Evolutionary conservation across 2,797 vertebrate genomes (phyloP).

Genomic region (Melopsittacus undulatus): DNA sequence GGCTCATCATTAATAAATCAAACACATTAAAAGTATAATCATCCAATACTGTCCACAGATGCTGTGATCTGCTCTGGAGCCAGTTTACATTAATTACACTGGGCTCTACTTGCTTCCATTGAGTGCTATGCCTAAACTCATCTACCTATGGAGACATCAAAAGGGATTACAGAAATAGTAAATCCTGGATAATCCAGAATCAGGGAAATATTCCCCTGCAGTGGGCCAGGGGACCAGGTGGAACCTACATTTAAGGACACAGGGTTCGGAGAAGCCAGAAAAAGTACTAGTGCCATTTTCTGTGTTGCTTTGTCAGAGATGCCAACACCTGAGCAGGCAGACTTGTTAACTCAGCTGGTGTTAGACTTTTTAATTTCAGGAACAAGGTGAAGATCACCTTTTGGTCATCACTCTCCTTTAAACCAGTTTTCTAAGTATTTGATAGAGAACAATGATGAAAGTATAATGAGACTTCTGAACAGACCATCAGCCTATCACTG

Average conservation of each 20-base stretch:
- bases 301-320: background rate
- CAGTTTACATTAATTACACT: background rate
- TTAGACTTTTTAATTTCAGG: background rate
- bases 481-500: background rate
- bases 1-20: constrained; percentile 23
- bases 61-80: background rate
- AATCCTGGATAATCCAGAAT: background rate
- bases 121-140: background rate
- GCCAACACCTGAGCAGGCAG: background rate
- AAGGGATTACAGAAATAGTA: background rate
- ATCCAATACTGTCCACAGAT: background rate
- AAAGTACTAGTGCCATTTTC: background rate
- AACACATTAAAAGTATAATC: background rate
- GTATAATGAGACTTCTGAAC: background rate
- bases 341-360: background rate
- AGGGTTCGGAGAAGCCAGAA: background rate
- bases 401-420: background rate
- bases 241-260: background rate
- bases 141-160: background rate
- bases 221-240: background rate
- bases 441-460: background rate
- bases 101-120: background rate
- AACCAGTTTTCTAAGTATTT: background rate
- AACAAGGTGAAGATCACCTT: background rate
- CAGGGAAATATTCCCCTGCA: background rate